Percentiles rank a stretch among this genome's conserved stretches.
Evolutionary conservation across 2,797 vertebrate species (phyloP).

Genomic region (Babyrousa celebensis): DNA sequence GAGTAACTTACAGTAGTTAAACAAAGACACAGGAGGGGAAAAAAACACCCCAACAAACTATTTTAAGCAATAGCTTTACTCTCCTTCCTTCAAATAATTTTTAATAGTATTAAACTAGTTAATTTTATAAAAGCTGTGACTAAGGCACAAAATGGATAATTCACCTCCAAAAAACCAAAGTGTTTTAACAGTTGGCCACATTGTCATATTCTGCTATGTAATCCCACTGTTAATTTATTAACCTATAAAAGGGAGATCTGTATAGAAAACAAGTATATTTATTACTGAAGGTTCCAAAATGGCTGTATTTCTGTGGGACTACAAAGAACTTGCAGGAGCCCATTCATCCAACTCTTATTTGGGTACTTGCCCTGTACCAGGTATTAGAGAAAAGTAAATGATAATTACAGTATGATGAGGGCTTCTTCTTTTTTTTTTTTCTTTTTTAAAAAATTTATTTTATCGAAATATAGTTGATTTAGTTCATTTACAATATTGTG

Average conservation of each 20-base stretch:
- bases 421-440: not conserved
- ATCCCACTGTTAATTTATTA: constrained; percentile 11
- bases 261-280: constrained; percentile 52
- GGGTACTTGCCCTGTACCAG: not conserved
- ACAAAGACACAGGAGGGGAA: not conserved
- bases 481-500: no score
- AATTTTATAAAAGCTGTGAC: constrained; percentile 51
- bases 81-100: not conserved
- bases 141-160: constrained; percentile 44
- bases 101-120: constrained; percentile 35
- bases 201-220: not conserved
- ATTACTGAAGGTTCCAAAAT: constrained; percentile 8
- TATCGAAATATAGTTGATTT: no score
- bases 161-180: not conserved
- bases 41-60: not conserved
- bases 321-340: constrained; percentile 30
- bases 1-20: constrained; percentile 45
- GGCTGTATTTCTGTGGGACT: not conserved
- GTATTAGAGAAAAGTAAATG: constrained; percentile 1
- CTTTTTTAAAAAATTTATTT: no score
- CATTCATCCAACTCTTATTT: not conserved
- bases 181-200: not conserved
- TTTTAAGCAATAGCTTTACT: constrained; percentile 54
- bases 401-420: not conserved
- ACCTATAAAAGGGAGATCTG: constrained; percentile 35